Percentiles rank a stretch among this genome's conserved stretches.
Conservation (phyloP, 2,888 invertebrate genomes). For the Argynnis bischoffii region DNA sequence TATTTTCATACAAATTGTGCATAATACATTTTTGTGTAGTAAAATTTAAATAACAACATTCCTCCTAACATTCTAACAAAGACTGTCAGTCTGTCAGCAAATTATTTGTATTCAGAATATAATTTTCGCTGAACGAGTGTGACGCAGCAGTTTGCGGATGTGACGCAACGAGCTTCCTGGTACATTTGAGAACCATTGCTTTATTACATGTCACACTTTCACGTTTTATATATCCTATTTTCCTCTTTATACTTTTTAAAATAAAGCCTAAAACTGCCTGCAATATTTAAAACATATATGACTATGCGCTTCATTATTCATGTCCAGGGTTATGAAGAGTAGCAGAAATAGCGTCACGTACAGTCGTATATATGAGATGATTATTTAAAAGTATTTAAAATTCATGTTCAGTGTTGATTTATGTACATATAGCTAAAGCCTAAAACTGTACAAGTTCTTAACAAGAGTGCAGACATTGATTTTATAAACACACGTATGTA, state of each 20-base stretch:
- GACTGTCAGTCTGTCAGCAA: constrained; percentile 13
- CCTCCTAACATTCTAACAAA: neutral
- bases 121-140: constrained; percentile 29
- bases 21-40: constrained; percentile 1
- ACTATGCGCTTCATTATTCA: constrained; percentile 30
- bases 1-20: neutral
- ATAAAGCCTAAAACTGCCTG: constrained; percentile 14
- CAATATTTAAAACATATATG: constrained; percentile 11
- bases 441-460: neutral
- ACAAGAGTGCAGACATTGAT: too few species aligned
- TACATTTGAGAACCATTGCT: constrained; percentile 33
- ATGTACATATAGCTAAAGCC: neutral
- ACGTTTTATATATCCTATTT: constrained; percentile 4
- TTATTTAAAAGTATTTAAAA: constrained; percentile 22
- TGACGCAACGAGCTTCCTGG: constrained; percentile 33
- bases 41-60: constrained; percentile 9
- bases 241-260: neutral
- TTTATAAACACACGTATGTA: too few species aligned
- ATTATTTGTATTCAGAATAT: constrained; percentile 33
- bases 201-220: constrained; percentile 30
- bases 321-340: constrained; percentile 22
- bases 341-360: constrained; percentile 29
- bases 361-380: constrained; percentile 28
- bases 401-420: constrained; percentile 1
- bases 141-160: constrained; percentile 35